Percentiles rank a stretch among this genome's conserved stretches.
Evolutionary conservation across 2,888 invertebrate genomes (phyloP).

Genomic region (Timema podura): DNA sequence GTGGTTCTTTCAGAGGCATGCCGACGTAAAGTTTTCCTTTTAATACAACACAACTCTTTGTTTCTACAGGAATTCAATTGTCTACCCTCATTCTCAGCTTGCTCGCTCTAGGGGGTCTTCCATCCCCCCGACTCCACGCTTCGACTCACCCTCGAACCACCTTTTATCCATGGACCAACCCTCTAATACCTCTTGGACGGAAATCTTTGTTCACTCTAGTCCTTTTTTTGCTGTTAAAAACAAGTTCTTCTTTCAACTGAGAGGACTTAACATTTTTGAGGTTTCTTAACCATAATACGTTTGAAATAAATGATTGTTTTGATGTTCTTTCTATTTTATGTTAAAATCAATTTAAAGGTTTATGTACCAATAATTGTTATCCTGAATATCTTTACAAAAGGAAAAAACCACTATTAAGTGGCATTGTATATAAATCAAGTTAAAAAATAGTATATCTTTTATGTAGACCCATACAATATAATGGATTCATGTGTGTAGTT

Average conservation of each 20-base stretch:
- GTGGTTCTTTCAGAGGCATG: conserved; percentile 14
- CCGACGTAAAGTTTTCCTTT: conserved; percentile 15
- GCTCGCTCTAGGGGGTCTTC: background rate
- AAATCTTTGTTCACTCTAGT: conserved; percentile 12
- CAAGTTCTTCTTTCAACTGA: conserved; percentile 1
- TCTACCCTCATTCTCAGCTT: conserved; percentile 16
- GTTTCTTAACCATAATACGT: background rate
- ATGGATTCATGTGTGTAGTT: no score
- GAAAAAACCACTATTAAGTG: no score
- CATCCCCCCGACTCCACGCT: background rate
- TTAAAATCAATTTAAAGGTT: no score
- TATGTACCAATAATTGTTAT: no score
- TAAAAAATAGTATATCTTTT: no score
- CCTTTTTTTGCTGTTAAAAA: no score
- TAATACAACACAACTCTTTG: conserved; percentile 23
- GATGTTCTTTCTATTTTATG: no score
- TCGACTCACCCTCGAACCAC: background rate
- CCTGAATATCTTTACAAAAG: no score
- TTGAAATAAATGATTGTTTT: conserved; percentile 6
- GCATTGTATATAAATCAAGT: no score
- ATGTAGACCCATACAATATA: no score
- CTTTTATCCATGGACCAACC: background rate
- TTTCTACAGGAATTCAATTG: conserved; percentile 22
- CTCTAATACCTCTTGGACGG: background rate
- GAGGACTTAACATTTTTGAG: conserved; percentile 8